Conservation (phyloP, 2,113 vertebrate genomes). For the Isichthys henryi region DNA sequence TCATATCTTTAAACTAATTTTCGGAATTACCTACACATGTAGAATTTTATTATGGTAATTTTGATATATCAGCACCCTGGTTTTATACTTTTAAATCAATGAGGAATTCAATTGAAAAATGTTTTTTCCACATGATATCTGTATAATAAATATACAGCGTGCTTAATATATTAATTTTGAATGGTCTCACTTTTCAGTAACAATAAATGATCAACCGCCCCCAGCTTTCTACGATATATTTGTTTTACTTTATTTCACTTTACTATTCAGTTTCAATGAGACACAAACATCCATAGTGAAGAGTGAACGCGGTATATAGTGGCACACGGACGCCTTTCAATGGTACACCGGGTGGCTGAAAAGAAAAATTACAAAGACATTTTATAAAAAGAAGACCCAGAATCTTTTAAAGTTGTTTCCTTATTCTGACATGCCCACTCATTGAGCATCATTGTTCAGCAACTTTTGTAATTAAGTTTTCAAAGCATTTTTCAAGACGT, state of each 20-base stretch:
- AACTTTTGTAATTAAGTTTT: background rate
- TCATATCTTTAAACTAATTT: background rate
- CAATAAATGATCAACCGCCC: background rate
- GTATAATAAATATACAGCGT: background rate
- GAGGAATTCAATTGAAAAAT: background rate
- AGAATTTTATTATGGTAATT: background rate
- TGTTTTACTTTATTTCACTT: background rate
- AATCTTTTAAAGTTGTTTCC: background rate
- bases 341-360: background rate
- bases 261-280: background rate
- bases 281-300: background rate
- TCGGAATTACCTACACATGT: background rate
- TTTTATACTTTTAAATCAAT: background rate
- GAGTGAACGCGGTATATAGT: background rate
- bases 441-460: background rate
- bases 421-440: background rate
- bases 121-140: background rate
- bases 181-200: background rate
- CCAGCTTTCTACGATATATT: background rate
- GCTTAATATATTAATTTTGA: background rate
- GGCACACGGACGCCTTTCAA: constrained; percentile 5
- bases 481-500: background rate
- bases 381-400: background rate
- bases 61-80: background rate
- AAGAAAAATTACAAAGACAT: background rate